Conservation (phyloP, 2,797 vertebrate species). For the Sebastes goodei region DNA sequence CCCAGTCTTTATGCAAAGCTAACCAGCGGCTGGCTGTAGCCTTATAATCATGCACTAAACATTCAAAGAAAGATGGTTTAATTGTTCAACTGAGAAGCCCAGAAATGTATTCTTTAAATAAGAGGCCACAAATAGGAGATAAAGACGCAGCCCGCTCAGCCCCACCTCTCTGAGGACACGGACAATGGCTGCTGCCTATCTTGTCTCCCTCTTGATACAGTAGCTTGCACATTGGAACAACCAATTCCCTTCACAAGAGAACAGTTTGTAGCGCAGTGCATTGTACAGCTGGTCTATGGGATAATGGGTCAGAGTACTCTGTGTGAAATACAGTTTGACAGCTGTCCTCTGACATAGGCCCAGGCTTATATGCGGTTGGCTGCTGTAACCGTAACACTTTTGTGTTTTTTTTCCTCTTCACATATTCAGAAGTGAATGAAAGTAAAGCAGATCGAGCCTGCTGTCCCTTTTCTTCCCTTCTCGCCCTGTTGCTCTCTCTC, state of each 20-base stretch:
- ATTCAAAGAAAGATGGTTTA: slow-evolving; percentile 4
- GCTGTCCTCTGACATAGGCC: slow-evolving; percentile 73
- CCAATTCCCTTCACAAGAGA: slow-evolving; percentile 68
- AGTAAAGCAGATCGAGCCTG: slow-evolving; percentile 31
- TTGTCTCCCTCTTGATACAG: slow-evolving; percentile 59
- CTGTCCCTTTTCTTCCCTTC: slow-evolving; percentile 24
- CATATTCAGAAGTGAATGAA: slow-evolving; percentile 64
- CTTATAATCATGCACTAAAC: neutral
- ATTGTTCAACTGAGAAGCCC: neutral
- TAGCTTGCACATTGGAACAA: slow-evolving; percentile 61
- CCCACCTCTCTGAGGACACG: slow-evolving; percentile 6
- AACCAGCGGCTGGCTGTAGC: neutral
- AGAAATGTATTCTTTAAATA: slow-evolving; percentile 10
- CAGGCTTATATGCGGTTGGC: slow-evolving; percentile 56
- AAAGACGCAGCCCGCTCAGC: slow-evolving; percentile 13
- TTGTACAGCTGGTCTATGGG: slow-evolving; percentile 71
- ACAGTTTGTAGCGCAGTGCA: slow-evolving; percentile 54
- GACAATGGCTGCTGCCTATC: slow-evolving; percentile 59
- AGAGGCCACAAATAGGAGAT: slow-evolving; percentile 27
- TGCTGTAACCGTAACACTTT: slow-evolving; percentile 51
- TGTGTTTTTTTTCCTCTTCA: slow-evolving; percentile 44
- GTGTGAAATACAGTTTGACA: slow-evolving; percentile 81
- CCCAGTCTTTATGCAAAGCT: neutral
- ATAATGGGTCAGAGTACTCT: slow-evolving; percentile 79
- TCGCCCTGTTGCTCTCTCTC: slow-evolving; percentile 7